Base-by-base conservation (phyloP, 2,797 vertebrate species). In the Peromyscus eremicus region DNA sequence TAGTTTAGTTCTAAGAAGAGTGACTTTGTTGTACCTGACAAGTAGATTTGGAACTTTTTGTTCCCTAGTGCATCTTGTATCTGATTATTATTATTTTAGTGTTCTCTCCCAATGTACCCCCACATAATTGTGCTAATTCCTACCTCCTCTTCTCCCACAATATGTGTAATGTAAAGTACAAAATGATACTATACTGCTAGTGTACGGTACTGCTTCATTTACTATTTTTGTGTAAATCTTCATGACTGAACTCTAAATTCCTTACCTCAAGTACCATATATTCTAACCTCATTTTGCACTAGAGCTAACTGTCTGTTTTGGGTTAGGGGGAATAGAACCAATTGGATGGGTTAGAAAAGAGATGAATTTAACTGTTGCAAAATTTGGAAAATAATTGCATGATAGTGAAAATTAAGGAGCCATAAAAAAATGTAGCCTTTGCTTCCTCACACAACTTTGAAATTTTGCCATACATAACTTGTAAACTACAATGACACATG, bases 21-120 rank as follows among this genome's bases (percentile, higher is more conserved):
- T 88, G 60, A 55, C 52, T 76, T 17, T 40, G 85, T 92, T 92
- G 94, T 96, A 27, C 81, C 12, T 94, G 70, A 43, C 68, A 92
- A 82, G 70, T 64, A 92, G 66, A 84, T 92, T 92, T 95, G 87
- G 64, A 94, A 37, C n/a, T 91, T 70, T 64, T 70, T 80, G 43
- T 79, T 49, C 11, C 21, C 23, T 73, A 10, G 34, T 75, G 29
- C 68, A 34, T 27, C 46, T 85, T 60, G 23, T 77, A n/a, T 71
- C 16, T 32, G 17, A 34, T 19, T 87, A 16, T 52, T 34, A 60
- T 82, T 80, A 49, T 91, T 89, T 80, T 32, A 94, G 21, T 62
- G 34, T 73, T 73, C 37, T 87, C 46, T 82, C 21, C 9, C 32
- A 57, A 0, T 49, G 19, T 27, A 34, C 60, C 40, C 14, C 13